These are phyloP conservation scores for Euura lappo DNA, from an alignment of 1,140 invertebrate genomes.

Conservation along the genomic window DNA sequence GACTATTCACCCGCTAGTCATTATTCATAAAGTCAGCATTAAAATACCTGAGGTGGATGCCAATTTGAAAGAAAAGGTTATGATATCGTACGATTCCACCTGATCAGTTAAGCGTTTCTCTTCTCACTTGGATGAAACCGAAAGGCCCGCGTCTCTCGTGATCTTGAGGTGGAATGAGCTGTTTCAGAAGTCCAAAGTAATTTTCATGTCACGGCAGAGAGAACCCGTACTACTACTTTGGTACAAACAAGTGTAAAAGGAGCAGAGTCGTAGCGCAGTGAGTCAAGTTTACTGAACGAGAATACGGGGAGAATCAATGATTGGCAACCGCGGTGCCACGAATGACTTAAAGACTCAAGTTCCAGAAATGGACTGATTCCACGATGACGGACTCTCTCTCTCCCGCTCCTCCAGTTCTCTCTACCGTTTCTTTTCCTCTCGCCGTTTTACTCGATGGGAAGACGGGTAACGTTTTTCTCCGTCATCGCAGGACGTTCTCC, in stretches of 20 bases:
- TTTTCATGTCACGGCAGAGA: background rate
- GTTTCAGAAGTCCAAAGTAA: background rate
- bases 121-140: too few species aligned
- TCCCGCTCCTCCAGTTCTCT: background rate
- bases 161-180: background rate
- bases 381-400: background rate
- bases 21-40: too few species aligned
- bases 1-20: too few species aligned
- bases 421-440: background rate
- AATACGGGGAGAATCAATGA: constrained; percentile 2
- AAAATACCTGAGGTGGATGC: too few species aligned
- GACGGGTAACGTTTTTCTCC: constrained; percentile 2
- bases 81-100: too few species aligned
- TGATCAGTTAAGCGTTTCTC: too few species aligned
- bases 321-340: background rate
- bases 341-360: constrained; percentile 5
- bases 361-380: constrained; percentile 5
- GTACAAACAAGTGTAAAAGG: background rate
- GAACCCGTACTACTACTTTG: background rate
- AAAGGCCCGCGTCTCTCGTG: too few species aligned
- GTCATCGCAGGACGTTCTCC: background rate
- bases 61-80: too few species aligned
- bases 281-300: background rate
- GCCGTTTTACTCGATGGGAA: background rate
- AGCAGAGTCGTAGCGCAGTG: background rate